Evolutionary conservation across 2,113 vertebrate species (phyloP), one percentile per base, ranked within the genome.

Genomic region (Circaetus cinerascens): DNA sequence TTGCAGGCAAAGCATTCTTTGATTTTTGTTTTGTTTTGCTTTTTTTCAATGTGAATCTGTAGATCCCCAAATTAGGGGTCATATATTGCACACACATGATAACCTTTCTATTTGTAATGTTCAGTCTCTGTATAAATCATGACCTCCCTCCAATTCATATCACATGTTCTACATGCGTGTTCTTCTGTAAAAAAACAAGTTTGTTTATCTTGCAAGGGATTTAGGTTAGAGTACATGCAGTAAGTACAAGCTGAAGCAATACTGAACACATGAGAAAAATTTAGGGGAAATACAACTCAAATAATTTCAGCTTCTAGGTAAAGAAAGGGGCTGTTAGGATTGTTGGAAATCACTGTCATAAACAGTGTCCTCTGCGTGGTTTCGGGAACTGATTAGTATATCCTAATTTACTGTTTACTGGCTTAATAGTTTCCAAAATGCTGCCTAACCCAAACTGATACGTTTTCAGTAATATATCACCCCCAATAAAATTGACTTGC

Each of bases 211-310:
- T 94, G 18, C 23, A 55, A 63, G 16, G 8, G 45, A 64, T 88
- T 90, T 87, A 78, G 21, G 15, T 57, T 40, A 86, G 10, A 34
- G 8, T 56, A 46, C 9, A 40, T 60, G 78, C 48, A 86, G 40
- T 76, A 84, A 90, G 29, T 90, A 89, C 85, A 97, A 96, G 89
- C 62, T 95, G 95, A 97, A 97, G 46, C 32, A 86, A 64, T 74
- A 46, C 41, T 43, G 55, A 57, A 60, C 9, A n/a, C 10, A 79
- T 20, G 15, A 41, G 30, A 75, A 87, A 84, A 85, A 69, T 2
- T 1, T 32, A 34, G 5, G 5, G 3, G 34, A 60, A 36, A 55
- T 38, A 43, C 29, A 50, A 32, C 15, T 34, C 76, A 92, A 90
- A 26, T 7, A 57, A 62, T 27, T 64, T 51, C 67, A 62, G 11